Conservation (phyloP, 2,113 vertebrate species). For the Nasalis larvatus region DNA sequence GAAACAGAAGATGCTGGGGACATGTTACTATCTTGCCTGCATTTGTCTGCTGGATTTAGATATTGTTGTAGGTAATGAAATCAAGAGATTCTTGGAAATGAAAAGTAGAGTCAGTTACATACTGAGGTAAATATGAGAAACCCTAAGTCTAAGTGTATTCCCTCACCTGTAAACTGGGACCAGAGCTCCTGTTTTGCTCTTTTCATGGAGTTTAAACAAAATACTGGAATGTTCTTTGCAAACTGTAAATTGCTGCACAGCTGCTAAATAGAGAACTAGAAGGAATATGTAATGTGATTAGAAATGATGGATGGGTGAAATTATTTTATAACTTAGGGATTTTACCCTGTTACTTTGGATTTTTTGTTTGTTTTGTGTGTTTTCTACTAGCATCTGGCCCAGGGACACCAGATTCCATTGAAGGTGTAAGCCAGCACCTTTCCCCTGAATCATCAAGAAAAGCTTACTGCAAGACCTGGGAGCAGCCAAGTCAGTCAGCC, state of each 20-base stretch:
- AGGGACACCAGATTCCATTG: slow-evolving; percentile 95
- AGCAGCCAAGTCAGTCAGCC: slow-evolving; percentile 89
- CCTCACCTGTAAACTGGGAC: not conserved
- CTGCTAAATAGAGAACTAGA: not conserved
- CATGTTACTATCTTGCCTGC: not conserved
- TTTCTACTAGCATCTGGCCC: slow-evolving; percentile 91
- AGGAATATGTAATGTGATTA: not conserved
- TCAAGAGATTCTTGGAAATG: not conserved
- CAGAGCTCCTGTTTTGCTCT: not conserved
- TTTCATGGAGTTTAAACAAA: not conserved
- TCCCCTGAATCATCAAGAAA: slow-evolving; percentile 96
- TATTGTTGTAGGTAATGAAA: not conserved
- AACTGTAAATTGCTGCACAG: not conserved
- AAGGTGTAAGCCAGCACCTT: slow-evolving; percentile 93
- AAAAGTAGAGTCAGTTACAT: not conserved
- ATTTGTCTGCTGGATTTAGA: not conserved
- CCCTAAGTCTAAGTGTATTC: not conserved
- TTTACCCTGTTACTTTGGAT: not conserved
- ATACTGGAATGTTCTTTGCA: not conserved
- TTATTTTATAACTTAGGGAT: not conserved
- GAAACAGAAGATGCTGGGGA: not conserved
- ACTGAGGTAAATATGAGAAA: not conserved
- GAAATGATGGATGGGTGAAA: not conserved
- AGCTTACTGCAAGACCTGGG: slow-evolving; percentile 96
- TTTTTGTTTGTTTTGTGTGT: not conserved